Percentiles rank a stretch among this genome's conserved stretches.
These are phyloP conservation scores for Bubalus kerabau DNA, from an alignment of 2,113 vertebrate genomes.

Conservation along the genomic window DNA sequence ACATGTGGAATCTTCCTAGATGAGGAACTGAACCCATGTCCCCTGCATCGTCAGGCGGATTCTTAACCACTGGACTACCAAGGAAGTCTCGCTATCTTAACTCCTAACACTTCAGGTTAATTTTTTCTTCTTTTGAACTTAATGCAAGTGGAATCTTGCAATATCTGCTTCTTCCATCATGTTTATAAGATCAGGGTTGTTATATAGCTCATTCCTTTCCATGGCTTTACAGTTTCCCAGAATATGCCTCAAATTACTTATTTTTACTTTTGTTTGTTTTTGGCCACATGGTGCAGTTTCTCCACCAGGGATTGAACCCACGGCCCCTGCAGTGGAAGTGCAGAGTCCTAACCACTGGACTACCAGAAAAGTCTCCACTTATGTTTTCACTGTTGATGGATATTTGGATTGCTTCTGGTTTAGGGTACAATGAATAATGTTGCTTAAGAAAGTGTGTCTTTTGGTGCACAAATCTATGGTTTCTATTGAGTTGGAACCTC, in stretches of 20 bases:
- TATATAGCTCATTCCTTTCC: background rate
- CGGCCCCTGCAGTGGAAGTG: fast-evolving
- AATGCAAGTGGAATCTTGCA: background rate
- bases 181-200: background rate
- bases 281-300: background rate
- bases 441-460: background rate
- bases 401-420: background rate
- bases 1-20: background rate
- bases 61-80: background rate
- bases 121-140: background rate
- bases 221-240: background rate
- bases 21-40: background rate
- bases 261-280: background rate
- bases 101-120: background rate
- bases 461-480: background rate
- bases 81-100: background rate
- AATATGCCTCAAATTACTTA: background rate
- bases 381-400: background rate
- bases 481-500: background rate
- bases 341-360: background rate
- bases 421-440: background rate
- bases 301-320: background rate
- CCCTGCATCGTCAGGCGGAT: background rate
- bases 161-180: background rate
- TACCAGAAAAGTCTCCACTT: background rate